Evolutionary conservation across 1,140 invertebrate species (phyloP), one percentile per base, ranked within the genome.

Genomic region (Zaprionus lachaisei): DNA sequence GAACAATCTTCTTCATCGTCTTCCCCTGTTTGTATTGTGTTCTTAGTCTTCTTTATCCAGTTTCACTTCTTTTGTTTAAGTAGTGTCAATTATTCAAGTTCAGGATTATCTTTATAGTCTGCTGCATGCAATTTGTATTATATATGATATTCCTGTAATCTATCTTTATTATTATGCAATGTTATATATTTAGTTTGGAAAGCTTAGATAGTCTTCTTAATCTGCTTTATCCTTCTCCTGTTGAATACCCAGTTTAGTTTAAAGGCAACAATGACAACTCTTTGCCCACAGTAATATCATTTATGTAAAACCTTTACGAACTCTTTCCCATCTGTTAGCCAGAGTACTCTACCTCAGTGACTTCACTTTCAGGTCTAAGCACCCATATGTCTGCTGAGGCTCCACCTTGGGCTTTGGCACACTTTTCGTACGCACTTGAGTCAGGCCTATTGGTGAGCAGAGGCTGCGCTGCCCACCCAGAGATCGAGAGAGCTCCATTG

Each of bases 371-470:
- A 80, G 81, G 83, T 80, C 83, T 83, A 83, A 41, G 44, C 41
- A 12, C 1, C 15, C 51, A 41, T 15, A 9, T 17, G 49, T 4
- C 20, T 22, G 20, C 22, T 31, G 54, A 31, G 7, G 22, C 55
- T 22, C n/a, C 60, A 62, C 64, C 61, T 54, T 51, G 22, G 24
- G 57, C 78, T 85, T 85, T 90, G 85, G 84, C 84, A 89, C 84
- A 89, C 84, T 89, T 89, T 89, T 81, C 34, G 64, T 58, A 55
- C 49, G 73, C 78, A 83, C 83, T 87, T 51, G 57, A 86, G 61
- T 60, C 41, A 4, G 41, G 63, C 26, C 69, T 56, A 71, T 63
- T 71, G 63, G 70, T 63, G 80, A 62, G 49, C 44, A 69, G 65
- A 26, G 75, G 54, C 63, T 70, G 41, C 34, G 63, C 34, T 66